Percentiles rank a stretch among this genome's conserved stretches.
These are phyloP conservation scores for Leptopilina syphax DNA, from an alignment of 2,888 invertebrate genomes.

Conservation along the genomic window DNA sequence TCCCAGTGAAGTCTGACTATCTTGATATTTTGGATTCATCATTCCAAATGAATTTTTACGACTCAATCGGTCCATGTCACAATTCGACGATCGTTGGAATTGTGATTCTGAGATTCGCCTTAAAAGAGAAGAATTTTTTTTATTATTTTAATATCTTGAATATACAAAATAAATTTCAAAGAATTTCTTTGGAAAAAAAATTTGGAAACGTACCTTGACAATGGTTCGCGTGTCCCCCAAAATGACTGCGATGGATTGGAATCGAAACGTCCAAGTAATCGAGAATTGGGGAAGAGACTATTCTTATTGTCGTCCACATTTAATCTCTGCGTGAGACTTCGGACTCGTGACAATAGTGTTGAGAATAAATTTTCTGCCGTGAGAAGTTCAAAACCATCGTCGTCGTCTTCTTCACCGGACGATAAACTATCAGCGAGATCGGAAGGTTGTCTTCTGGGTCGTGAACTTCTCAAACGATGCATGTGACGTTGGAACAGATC, in stretches of 20 bases:
- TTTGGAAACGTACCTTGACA: conserved; percentile 73
- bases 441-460: conserved; percentile 81
- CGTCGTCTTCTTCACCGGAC: conserved; percentile 92
- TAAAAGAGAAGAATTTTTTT: conserved; percentile 13
- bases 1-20: conserved; percentile 64
- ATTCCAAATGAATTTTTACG: conserved; percentile 66
- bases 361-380: conserved; percentile 95
- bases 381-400: conserved; percentile 93
- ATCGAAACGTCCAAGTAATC: conserved; percentile 79
- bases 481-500: conserved; percentile 72
- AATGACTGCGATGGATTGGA: conserved; percentile 74
- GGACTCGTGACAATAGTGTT: conserved; percentile 89
- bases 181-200: neutral
- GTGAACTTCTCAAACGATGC: conserved; percentile 80
- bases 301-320: conserved; percentile 88
- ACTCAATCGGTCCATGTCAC: conserved; percentile 68
- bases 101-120: conserved; percentile 73
- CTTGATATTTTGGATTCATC: conserved; percentile 64
- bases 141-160: neutral
- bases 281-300: conserved; percentile 82
- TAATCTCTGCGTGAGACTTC: conserved; percentile 89
- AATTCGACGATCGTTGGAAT: conserved; percentile 70
- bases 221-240: conserved; percentile 78
- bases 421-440: conserved; percentile 91
- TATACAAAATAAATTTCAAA: neutral